phyloP scores from a whole-genome alignment of 2,888 invertebrate genomes.

The Dinocampus coccinellae region DNA sequence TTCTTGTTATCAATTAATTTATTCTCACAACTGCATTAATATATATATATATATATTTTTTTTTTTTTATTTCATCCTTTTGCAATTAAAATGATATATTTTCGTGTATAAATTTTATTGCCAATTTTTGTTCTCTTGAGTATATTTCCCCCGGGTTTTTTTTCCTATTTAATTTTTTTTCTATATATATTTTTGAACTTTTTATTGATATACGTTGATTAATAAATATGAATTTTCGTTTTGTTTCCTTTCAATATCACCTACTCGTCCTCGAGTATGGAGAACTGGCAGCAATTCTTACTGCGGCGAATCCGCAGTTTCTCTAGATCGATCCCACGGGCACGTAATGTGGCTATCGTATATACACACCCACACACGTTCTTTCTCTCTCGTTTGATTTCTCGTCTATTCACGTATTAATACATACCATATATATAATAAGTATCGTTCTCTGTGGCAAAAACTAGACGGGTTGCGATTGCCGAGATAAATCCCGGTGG shows the following conservation, averaged over 20 bases:
- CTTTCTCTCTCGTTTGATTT: neutral
- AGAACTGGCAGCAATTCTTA: conserved; percentile 54
- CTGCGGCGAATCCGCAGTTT: conserved; percentile 67
- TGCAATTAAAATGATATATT: too few species aligned
- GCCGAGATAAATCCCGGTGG: conserved; percentile 7
- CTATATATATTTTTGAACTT: neutral
- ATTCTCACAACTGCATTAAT: too few species aligned
- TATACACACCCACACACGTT: too few species aligned
- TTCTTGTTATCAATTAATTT: too few species aligned
- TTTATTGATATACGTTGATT: neutral
- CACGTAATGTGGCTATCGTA: conserved; percentile 33
- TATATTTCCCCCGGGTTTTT: neutral
- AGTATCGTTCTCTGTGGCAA: neutral
- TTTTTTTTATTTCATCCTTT: too few species aligned
- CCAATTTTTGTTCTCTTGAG: neutral
- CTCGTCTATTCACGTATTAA: neutral
- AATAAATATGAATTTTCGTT: neutral
- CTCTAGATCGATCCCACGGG: conserved; percentile 67
- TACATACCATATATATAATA: conserved; percentile 1
- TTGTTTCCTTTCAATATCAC: neutral
- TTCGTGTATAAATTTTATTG: too few species aligned
- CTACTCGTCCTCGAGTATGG: conserved; percentile 15
- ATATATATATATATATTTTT: too few species aligned
- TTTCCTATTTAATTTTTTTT: neutral
- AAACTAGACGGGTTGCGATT: neutral